Evolutionary conservation across 2,888 invertebrate genomes (phyloP).

Genomic region (Callinectes sapidus): DNA sequence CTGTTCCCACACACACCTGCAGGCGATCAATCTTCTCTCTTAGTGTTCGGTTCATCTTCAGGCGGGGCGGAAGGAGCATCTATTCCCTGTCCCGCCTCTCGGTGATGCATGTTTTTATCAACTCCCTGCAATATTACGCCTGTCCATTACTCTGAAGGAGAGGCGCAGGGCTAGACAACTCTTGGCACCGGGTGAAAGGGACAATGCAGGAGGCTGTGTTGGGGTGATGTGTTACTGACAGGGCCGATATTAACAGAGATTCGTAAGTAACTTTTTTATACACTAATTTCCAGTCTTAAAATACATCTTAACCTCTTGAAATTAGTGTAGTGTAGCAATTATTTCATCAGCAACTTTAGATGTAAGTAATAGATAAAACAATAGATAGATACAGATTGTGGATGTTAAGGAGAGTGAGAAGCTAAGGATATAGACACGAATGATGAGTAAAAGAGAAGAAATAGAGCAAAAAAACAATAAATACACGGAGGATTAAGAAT

Average conservation of each 20-base stretch:
- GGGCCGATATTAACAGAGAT: too few species aligned
- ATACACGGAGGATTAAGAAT: not conserved
- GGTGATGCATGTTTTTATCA: not conserved
- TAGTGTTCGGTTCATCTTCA: not conserved
- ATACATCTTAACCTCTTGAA: too few species aligned
- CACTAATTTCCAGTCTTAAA: too few species aligned
- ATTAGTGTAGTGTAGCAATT: too few species aligned
- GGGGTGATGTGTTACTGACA: not conserved
- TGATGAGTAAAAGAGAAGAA: too few species aligned
- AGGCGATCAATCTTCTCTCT: not conserved
- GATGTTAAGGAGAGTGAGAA: too few species aligned
- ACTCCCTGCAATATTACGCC: not conserved
- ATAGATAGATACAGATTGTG: too few species aligned
- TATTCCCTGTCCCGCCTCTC: not conserved
- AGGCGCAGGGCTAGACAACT: not conserved
- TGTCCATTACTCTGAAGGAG: slow-evolving; percentile 19
- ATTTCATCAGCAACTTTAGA: too few species aligned
- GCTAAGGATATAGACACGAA: too few species aligned
- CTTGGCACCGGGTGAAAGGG: not conserved
- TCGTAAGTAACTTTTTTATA: too few species aligned
- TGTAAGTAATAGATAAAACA: too few species aligned
- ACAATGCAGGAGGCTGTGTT: not conserved
- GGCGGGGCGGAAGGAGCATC: not conserved
- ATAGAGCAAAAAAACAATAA: too few species aligned
- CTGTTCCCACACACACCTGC: not conserved